Evolutionary conservation across 2,888 invertebrate genomes (phyloP), one percentile per base, ranked within the genome.

Genomic region (Sminthurinus aureus): DNA sequence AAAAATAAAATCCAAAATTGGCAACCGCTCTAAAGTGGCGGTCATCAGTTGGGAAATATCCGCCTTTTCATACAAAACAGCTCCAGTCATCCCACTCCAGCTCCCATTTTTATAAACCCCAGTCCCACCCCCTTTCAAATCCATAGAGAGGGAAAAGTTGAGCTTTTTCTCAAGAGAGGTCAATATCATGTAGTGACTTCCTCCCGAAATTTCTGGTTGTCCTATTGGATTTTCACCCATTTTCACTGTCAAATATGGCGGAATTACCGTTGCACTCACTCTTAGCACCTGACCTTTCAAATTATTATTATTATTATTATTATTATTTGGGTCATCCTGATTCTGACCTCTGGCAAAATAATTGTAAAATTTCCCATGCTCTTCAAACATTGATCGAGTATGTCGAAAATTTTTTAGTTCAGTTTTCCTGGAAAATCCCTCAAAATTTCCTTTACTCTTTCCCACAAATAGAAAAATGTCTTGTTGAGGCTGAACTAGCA

Each of bases 31-130:
- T 4, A n/a, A 13, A 12, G 74, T 74, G 12, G 38, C 24, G 26
- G 26, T 74, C 13, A 50, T 38, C 11, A 74, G 4, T 12, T 24
- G 26, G 11, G 26, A 24, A 74, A 74, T 74, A 38, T 74, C 74
- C 18, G 38, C 50, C 26, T 74, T 24, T 74, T n/a, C 74, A 50
- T 74, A 26, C 1, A 20, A 12, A 74, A 74, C 3, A 2, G 74
- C 74, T 12, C 74, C 74, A 2, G 74, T 74, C 74, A 74, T 26
- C 12, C 74, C 74, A 15, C n/a, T 74, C 74, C 74, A 74, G 26
- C 12, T 74, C 38, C 74, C 74, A 18, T 74, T 74, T 26, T n/a
- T 74, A 8, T 38, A 38, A 22, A 74, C 22, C 38, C 74, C 74
- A 0, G 74, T 74, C 38, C 74, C 74, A n/a, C 20, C 20, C 18